These are phyloP conservation scores for Drosophila setosimentum DNA, from an alignment of 2,888 invertebrate species.

Conservation along the genomic window DNA sequence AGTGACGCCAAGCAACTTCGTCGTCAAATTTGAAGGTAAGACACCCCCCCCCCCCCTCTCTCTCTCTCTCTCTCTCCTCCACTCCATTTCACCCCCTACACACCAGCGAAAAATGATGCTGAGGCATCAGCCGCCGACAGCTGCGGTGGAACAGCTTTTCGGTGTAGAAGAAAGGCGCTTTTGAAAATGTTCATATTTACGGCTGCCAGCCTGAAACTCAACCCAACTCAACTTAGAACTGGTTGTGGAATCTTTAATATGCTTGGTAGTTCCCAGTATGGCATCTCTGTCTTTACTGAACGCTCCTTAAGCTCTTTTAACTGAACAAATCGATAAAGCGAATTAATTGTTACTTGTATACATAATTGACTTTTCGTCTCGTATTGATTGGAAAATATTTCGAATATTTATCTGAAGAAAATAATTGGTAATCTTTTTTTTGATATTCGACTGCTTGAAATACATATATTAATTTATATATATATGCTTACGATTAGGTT, in stretches of 20 bases:
- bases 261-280: not conserved
- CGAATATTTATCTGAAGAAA: not conserved
- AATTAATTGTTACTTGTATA: not conserved
- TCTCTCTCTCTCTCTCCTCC: not conserved
- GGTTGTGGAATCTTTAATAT: not conserved
- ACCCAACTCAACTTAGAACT: conserved; percentile 25
- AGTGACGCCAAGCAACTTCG: conserved; percentile 8
- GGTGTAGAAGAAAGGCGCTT: conserved; percentile 31
- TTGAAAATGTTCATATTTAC: conserved; percentile 65
- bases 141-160: conserved; percentile 41
- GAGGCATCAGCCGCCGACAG: conserved; percentile 1
- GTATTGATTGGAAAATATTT: not conserved
- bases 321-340: not conserved
- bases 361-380: not conserved
- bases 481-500: not conserved
- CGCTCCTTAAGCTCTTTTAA: not conserved
- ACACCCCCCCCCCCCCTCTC: not conserved
- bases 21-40: not conserved
- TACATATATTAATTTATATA: not conserved
- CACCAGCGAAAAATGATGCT: not conserved
- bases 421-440: not conserved
- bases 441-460: too few species aligned
- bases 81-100: not conserved
- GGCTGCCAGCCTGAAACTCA: conserved; percentile 40
- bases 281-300: not conserved